Percentiles rank a stretch among this genome's conserved stretches.
phyloP scores from a whole-genome alignment of 1,140 invertebrate species.

The Grapholita molesta region DNA sequence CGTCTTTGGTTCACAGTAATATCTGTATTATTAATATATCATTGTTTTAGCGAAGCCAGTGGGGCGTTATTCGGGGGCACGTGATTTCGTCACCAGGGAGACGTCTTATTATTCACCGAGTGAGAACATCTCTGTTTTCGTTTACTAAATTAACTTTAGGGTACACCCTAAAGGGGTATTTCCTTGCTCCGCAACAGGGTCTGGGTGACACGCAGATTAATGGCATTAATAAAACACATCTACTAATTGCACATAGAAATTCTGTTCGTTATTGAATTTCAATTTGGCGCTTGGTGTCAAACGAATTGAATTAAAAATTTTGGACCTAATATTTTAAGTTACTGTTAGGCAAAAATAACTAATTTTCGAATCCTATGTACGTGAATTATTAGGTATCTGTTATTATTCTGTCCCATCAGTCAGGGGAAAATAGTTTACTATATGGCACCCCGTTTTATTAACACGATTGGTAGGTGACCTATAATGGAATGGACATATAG shows the following conservation, averaged over 20 bases:
- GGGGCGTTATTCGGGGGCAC: conserved; percentile 38
- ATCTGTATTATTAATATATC: conserved; percentile 38
- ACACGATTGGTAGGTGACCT: too few relatives aligned
- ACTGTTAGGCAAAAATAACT: background rate
- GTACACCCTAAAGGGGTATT: conserved; percentile 44
- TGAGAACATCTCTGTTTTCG: conserved; percentile 61
- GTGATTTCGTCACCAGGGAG: conserved; percentile 61
- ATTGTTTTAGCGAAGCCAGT: conserved; percentile 34
- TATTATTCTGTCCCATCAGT: too few relatives aligned
- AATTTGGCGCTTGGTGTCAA: background rate
- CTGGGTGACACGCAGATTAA: conserved; percentile 50
- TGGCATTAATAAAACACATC: conserved; percentile 54
- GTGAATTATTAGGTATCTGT: too few relatives aligned
- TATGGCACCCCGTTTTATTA: too few relatives aligned
- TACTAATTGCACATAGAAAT: conserved; percentile 36
- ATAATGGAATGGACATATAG: too few relatives aligned
- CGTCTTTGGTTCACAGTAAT: conserved; percentile 26
- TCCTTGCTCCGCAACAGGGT: conserved; percentile 33
- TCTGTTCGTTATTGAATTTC: conserved; percentile 25
- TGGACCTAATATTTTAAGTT: background rate
- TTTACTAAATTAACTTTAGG: conserved; percentile 62
- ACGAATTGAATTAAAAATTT: background rate
- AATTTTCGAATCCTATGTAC: too few relatives aligned
- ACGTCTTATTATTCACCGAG: conserved; percentile 65
- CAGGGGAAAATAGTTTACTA: too few relatives aligned